phyloP scores from a whole-genome alignment of 2,113 vertebrate species.

The Tringa solitaria region DNA sequence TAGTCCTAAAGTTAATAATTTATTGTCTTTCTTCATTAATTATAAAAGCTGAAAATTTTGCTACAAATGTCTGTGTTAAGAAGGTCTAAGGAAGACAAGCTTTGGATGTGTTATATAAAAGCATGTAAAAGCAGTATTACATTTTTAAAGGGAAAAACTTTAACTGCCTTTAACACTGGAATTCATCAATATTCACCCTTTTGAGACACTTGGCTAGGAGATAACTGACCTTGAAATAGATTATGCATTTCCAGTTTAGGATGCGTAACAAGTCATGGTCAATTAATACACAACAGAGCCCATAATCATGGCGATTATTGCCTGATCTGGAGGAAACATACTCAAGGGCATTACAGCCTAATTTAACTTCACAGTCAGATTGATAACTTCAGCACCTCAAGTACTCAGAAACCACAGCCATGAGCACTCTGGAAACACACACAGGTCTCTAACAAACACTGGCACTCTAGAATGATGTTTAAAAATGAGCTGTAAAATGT shows the following conservation, averaged over 20 bases:
- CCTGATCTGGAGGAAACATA: slow-evolving; percentile 18
- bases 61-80: slow-evolving; percentile 8
- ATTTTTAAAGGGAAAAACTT: not conserved
- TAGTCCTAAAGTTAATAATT: slow-evolving; percentile 47
- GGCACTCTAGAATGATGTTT: not conserved
- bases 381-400: not conserved
- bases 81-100: not conserved
- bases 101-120: not conserved
- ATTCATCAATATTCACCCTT: not conserved
- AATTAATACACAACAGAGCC: slow-evolving; percentile 49
- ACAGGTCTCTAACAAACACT: not conserved
- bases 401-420: not conserved
- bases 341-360: slow-evolving; percentile 35
- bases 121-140: not conserved
- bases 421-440: not conserved
- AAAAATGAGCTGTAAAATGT: not conserved
- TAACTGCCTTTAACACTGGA: not conserved
- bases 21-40: slow-evolving; percentile 35
- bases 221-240: slow-evolving; percentile 27
- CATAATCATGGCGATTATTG: slow-evolving; percentile 16
- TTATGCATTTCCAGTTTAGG: slow-evolving; percentile 1
- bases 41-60: slow-evolving; percentile 4
- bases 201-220: not conserved
- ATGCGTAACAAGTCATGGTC: slow-evolving; percentile 28
- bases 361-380: slow-evolving; percentile 19